Evolutionary conservation across 2,113 vertebrate genomes (phyloP).

Genomic region (Gulo gulo): DNA sequence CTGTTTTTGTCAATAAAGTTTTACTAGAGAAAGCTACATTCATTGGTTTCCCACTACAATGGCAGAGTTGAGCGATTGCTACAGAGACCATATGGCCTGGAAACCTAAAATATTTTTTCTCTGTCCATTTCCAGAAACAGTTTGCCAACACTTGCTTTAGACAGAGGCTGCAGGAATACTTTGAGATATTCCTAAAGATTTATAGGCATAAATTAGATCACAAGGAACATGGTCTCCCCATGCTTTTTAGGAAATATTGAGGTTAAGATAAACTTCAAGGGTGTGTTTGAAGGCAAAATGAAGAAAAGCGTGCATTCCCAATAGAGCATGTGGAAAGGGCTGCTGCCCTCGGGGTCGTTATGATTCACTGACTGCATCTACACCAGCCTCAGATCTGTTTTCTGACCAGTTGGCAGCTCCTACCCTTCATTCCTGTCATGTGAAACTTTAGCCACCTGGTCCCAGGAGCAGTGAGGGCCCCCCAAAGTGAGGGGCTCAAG

Average conservation of each 20-base stretch:
- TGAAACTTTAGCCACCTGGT: slow-evolving; percentile 45
- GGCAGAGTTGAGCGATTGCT: not conserved
- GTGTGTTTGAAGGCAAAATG: not conserved
- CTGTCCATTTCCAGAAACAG: not conserved
- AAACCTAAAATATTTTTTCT: not conserved
- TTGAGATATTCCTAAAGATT: not conserved
- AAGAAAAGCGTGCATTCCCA: not conserved
- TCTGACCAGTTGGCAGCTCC: not conserved
- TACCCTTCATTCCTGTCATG: not conserved
- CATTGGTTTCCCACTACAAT: not conserved
- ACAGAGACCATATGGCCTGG: not conserved
- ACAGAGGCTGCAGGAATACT: not conserved
- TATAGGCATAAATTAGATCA: not conserved
- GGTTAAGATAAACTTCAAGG: not conserved
- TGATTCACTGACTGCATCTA: too few species aligned
- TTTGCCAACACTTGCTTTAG: not conserved
- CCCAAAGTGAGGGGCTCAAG: slow-evolving; percentile 41
- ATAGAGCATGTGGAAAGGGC: not conserved
- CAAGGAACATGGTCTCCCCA: not conserved
- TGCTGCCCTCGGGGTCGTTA: not conserved
- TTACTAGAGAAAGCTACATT: not conserved
- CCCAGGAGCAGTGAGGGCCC: not conserved
- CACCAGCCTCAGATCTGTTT: not conserved
- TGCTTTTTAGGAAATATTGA: not conserved
- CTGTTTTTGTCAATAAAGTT: slow-evolving; percentile 27